Evolutionary conservation across 2,888 invertebrate species (phyloP).

Genomic region (Tetropium fuscum): DNA sequence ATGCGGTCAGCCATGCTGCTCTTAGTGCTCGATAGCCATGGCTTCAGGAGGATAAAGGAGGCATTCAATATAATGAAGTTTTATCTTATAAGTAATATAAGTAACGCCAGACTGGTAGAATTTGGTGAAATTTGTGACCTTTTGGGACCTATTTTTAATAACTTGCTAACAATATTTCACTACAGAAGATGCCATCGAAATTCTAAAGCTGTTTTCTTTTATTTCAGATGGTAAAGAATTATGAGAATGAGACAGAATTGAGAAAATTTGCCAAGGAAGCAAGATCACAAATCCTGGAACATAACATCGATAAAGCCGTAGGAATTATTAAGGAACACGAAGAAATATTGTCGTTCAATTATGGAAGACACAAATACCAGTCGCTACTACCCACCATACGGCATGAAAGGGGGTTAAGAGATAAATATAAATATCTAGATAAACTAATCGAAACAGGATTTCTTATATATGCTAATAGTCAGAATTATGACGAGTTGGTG

Average conservation of each 20-base stretch:
- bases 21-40: no score
- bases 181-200: no score
- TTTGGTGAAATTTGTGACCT: not conserved
- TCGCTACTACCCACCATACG: conserved; percentile 16
- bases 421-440: conserved; percentile 11
- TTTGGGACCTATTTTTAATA: no score
- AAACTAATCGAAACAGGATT: conserved; percentile 4
- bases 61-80: no score
- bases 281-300: conserved; percentile 5
- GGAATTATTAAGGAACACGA: conserved; percentile 3
- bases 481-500: conserved; percentile 12
- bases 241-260: conserved; percentile 5
- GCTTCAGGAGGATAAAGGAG: no score
- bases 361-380: conserved; percentile 1
- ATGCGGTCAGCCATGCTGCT: no score
- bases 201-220: no score
- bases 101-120: not conserved
- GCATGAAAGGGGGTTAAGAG: conserved; percentile 1
- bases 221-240: no score
- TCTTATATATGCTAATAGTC: not conserved
- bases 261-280: conserved; percentile 15
- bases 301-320: conserved; percentile 4
- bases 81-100: not conserved
- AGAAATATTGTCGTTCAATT: conserved; percentile 6
- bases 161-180: no score